Evolutionary conservation across 2,888 invertebrate genomes (phyloP), one percentile per base, ranked within the genome.

Genomic region (Torymus texanus): DNA sequence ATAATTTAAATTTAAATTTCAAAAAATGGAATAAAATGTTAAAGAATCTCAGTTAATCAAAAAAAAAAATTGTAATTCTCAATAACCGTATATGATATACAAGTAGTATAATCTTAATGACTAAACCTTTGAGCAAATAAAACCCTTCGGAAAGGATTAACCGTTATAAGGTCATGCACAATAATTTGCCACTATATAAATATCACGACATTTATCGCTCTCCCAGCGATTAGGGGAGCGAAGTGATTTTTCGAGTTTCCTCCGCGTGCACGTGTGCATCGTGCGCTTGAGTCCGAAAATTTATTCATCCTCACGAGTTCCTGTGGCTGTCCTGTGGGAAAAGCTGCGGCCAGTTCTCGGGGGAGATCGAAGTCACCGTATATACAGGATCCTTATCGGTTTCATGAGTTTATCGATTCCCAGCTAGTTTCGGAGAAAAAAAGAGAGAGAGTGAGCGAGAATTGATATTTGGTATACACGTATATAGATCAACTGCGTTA

Each of bases 251-350:
- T 75, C 75, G 67, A 73, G 71, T 61, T 70, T 78, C 8, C 16
- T n/a, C 50, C 58, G 13, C 24, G 51, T 63, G 66, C 71, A 61
- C 65, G 51, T 50, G 50, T 10, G 18, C 14, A 12, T 13, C 51
- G 55, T 51, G 29, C n/a, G 24, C 72, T 2, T 29, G 29, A 81
- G 71, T 67, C 53, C 72, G 41, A 68, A 79, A 80, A 82, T 82
- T n/a, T 78, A 82, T 82, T 82, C 82, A 73, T 73, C 75, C 75
- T 80, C 82, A 82, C 82, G 82, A 51, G 21, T 51, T 29, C 14
- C 18, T 82, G 81, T 62, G 79, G 79, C 11, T 21, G 70, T 50
- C 68, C 68, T 80, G 82, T 82, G 82, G 82, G 78, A 82, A 82
- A 79, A 75, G 12, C 2, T 12, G 8, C 55, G 24, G 51, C 13